Evolutionary conservation across 2,113 vertebrate genomes (phyloP).

Genomic region (Ornithorhynchus anatinus): DNA sequence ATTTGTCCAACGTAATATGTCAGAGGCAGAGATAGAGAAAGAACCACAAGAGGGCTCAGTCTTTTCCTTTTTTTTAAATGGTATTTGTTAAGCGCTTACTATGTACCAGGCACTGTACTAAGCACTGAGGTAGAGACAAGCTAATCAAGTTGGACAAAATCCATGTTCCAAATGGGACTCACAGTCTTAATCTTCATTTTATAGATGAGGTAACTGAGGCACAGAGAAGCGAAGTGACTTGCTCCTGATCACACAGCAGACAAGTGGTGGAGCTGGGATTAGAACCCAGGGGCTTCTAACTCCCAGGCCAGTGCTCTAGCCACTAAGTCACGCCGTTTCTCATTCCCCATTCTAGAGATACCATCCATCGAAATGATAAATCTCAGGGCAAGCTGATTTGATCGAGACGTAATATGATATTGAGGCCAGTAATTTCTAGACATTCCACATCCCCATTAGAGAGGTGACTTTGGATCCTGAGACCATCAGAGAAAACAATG

Average conservation of each 20-base stretch:
- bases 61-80: too few species aligned
- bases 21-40: accelerated
- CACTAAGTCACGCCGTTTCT: not conserved
- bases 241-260: not conserved
- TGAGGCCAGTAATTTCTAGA: not conserved
- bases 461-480: not conserved
- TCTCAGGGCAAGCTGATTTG: constrained; percentile 11
- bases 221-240: not conserved
- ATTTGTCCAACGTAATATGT: not conserved
- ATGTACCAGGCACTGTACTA: not conserved
- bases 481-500: not conserved
- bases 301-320: not conserved
- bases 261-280: not conserved
- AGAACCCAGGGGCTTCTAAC: not conserved
- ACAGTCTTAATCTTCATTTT: not conserved
- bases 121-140: accelerated
- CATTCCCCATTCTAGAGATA: not conserved
- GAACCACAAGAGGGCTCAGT: not conserved
- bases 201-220: not conserved
- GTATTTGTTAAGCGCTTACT: too few species aligned
- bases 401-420: not conserved
- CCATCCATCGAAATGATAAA: not conserved
- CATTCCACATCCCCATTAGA: not conserved
- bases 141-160: too few species aligned
- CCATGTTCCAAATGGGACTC: too few species aligned